Conservation (phyloP, 1,140 invertebrate species). For the Bombus pascuorum region DNA sequence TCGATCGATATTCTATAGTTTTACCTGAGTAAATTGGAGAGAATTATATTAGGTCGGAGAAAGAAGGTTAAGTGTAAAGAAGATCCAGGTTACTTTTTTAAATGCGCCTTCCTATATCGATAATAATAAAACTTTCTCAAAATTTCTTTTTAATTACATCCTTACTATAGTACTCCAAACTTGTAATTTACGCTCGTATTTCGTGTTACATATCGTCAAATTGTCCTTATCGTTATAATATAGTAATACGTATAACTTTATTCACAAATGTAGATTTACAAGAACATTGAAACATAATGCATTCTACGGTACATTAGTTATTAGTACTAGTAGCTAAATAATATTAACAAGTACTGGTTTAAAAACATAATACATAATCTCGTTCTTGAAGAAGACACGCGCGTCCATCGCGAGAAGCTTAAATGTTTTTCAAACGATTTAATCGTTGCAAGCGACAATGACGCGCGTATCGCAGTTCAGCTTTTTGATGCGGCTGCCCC, state of each 20-base stretch:
- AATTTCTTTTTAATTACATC: background rate
- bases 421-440: background rate
- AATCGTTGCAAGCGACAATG: background rate
- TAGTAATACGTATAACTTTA: background rate
- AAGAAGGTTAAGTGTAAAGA: background rate
- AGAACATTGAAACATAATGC: background rate
- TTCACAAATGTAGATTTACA: background rate
- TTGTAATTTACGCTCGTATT: background rate
- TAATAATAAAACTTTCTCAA: background rate
- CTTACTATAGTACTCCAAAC: background rate
- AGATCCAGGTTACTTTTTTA: background rate
- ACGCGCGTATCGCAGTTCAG: background rate
- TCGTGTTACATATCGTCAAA: background rate
- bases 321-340: background rate
- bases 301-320: too few species aligned
- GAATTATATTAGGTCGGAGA: background rate
- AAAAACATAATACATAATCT: background rate
- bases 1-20: too few species aligned
- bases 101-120: background rate
- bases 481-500: background rate
- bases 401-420: background rate
- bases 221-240: background rate
- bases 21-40: background rate
- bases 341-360: background rate
- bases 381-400: background rate